Evolutionary conservation across 2,888 invertebrate genomes (phyloP).

Genomic region (Diarsia dahlii): DNA sequence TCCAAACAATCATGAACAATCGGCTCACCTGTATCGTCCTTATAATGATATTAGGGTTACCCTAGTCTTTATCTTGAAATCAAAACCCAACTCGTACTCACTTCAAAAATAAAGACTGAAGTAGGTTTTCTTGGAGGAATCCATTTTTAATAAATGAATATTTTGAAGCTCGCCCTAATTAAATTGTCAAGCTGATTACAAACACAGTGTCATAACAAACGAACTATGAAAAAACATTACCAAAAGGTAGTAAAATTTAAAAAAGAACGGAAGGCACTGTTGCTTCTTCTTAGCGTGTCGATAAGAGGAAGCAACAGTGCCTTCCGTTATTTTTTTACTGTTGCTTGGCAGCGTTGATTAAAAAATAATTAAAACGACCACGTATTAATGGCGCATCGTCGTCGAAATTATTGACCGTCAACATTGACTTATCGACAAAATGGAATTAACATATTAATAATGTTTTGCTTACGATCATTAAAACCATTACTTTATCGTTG

Average conservation of each 20-base stretch:
- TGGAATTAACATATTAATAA: neutral
- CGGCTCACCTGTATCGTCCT: neutral
- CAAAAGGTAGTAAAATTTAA: neutral
- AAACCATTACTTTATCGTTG: constrained; percentile 1
- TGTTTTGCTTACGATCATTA: neutral
- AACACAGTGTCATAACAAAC: too few species aligned
- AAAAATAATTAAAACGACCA: neutral
- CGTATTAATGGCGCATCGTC: neutral
- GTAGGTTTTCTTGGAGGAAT: neutral
- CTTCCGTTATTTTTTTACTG: too few species aligned
- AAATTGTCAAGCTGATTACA: neutral
- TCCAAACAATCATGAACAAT: neutral
- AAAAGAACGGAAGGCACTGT: too few species aligned
- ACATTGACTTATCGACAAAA: neutral
- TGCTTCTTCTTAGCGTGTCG: too few species aligned
- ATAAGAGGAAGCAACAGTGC: too few species aligned
- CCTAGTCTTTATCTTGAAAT: neutral
- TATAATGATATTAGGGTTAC: neutral
- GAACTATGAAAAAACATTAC: neutral
- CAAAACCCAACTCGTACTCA: neutral
- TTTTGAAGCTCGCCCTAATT: too few species aligned
- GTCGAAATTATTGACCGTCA: neutral
- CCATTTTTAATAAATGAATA: too few species aligned
- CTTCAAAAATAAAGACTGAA: neutral
- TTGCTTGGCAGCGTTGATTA: neutral